A percentile compares a stretch with the other conserved stretches of the same genome.
Conservation (phyloP, 2,113 vertebrate species). For the Shinisaurus crocodilurus region DNA sequence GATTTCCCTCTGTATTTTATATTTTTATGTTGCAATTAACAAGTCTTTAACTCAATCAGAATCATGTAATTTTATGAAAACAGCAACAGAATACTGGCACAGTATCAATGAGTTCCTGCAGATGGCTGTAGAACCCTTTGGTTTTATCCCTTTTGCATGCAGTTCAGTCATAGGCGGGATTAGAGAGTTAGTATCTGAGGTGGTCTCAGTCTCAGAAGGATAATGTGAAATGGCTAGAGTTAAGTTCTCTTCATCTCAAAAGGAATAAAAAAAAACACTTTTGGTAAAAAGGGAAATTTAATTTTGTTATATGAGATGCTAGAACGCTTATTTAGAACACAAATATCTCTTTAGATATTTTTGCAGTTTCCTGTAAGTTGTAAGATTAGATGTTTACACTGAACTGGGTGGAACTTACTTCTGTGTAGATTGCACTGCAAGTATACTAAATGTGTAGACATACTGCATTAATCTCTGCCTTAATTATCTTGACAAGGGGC, state of each 20-base stretch:
- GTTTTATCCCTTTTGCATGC: slow-evolving; percentile 48
- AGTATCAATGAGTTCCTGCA: slow-evolving; percentile 69
- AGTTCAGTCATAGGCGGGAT: slow-evolving; percentile 36
- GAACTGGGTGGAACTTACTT: not conserved
- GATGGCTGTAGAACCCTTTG: slow-evolving; percentile 67
- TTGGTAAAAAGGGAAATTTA: slow-evolving; percentile 6
- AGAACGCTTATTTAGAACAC: not conserved
- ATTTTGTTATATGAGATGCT: not conserved
- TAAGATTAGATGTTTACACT: not conserved
- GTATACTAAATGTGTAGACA: not conserved
- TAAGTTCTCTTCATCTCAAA: slow-evolving; percentile 34
- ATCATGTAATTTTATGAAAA: slow-evolving; percentile 38
- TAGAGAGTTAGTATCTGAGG: slow-evolving; percentile 29
- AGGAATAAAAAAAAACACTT: slow-evolving; percentile 24
- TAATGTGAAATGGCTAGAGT: slow-evolving; percentile 24
- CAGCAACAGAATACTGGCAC: slow-evolving; percentile 22
- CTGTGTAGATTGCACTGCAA: not conserved
- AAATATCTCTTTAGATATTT: not conserved
- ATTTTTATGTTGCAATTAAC: slow-evolving; percentile 9
- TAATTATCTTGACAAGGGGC: not conserved
- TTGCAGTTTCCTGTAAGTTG: not conserved
- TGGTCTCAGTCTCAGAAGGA: slow-evolving; percentile 46
- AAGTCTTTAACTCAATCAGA: slow-evolving; percentile 41
- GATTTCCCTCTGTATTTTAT: slow-evolving; percentile 31
- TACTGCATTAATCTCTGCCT: not conserved